A percentile compares a stretch with the other conserved stretches of the same genome.
Conservation (phyloP, 2,113 vertebrate genomes). For the Paralichthys olivaceus region DNA sequence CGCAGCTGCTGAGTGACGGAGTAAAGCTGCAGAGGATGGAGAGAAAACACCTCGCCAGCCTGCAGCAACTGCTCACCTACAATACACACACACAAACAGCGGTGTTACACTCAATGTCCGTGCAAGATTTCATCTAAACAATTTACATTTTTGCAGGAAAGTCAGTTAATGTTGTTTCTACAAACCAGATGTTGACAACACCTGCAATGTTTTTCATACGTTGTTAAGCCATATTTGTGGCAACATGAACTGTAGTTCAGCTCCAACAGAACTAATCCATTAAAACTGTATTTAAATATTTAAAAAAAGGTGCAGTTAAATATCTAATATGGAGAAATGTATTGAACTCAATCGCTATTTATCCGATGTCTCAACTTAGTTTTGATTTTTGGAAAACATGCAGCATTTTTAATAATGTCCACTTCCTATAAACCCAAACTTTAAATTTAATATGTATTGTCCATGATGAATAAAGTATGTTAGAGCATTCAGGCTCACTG, state of each 20-base stretch:
- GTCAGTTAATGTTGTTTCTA: neutral
- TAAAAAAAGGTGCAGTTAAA: no score
- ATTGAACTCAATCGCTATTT: no score
- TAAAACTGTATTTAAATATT: no score
- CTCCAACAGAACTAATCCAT: neutral
- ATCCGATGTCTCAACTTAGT: no score
- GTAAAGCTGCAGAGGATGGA: conserved; percentile 91
- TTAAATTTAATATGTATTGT: neutral
- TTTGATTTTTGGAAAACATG: neutral
- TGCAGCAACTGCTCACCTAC: conserved; percentile 93
- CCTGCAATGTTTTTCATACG: neutral
- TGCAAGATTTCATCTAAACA: neutral
- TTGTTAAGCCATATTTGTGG: neutral
- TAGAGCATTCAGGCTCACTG: neutral
- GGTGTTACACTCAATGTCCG: neutral
- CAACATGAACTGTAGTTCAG: neutral
- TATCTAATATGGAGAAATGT: no score
- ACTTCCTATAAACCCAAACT: neutral
- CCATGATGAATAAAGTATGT: neutral
- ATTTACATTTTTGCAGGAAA: no score
- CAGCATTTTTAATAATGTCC: neutral
- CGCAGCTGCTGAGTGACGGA: conserved; percentile 92
- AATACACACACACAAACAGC: conserved; percentile 24
- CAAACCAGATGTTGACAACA: neutral
- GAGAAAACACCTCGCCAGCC: conserved; percentile 91